Conservation (phyloP, 2,797 vertebrate genomes). For the Holocentrus rufus region DNA sequence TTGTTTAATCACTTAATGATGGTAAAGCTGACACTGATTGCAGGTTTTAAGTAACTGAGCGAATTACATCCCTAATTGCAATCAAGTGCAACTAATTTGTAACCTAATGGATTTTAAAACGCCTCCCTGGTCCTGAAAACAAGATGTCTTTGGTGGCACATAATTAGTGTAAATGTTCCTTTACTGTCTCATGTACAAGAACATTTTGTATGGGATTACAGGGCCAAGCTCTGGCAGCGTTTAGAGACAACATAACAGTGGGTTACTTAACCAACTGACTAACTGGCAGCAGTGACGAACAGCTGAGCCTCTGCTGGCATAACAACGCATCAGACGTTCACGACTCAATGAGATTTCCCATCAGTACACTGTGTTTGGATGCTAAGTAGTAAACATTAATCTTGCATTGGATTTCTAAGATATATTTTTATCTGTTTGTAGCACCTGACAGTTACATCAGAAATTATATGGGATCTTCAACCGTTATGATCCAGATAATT, state of each 20-base stretch:
- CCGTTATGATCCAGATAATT: too few relatives aligned
- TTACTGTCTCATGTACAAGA: constrained; percentile 26
- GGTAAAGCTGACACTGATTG: too few relatives aligned
- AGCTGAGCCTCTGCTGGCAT: constrained; percentile 49
- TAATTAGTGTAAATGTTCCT: background rate
- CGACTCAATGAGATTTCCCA: background rate
- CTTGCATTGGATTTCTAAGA: too few relatives aligned
- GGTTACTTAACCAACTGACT: constrained; percentile 42
- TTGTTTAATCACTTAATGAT: too few relatives aligned
- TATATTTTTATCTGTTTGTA: too few relatives aligned
- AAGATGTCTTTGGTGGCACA: background rate
- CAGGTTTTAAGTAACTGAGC: too few relatives aligned
- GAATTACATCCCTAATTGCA: background rate
- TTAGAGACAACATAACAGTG: constrained; percentile 16
- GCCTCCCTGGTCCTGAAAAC: too few relatives aligned
- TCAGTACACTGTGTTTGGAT: too few relatives aligned
- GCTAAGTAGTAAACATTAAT: too few relatives aligned
- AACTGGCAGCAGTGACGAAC: constrained; percentile 22
- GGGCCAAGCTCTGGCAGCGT: constrained; percentile 15
- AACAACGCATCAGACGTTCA: constrained; percentile 10
- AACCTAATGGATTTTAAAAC: background rate
- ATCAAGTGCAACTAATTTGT: background rate
- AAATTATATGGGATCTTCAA: too few relatives aligned
- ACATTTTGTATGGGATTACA: constrained; percentile 43
- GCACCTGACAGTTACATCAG: too few relatives aligned